Base-by-base conservation (phyloP, 2,888 invertebrate genomes). In the Drosophila pseudotalamancana region DNA sequence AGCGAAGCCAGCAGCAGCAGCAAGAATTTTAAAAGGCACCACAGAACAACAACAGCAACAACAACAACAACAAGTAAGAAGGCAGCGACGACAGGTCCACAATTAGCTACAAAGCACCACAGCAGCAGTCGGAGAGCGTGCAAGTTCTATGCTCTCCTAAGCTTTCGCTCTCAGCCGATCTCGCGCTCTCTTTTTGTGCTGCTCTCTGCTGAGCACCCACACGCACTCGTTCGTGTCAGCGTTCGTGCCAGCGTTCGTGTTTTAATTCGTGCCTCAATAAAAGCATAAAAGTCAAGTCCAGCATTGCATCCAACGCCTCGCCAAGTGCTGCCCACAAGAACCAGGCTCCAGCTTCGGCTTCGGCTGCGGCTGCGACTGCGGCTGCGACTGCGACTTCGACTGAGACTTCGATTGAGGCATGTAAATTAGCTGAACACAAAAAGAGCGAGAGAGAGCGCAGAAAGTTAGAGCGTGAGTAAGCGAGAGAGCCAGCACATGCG, bases 81-180 rank as follows among this genome's bases (percentile, higher is more conserved):
- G 71, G 64, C 77, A 79, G 71, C 86, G 90, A 88, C 89, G 89
- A 89, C 89, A 89, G 90, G 89, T 89, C 89, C 87, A 89, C 89
- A 89, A 89, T 89, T 89, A 90, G 90, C 88, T 72, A 78, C 69
- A 43, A 50, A 60, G 45, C 73, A 66, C 23, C 23, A 35, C 68
- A 59, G 49, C 53, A 32, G 18, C 31, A 40, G 19, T 27, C 32
- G 21, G 46, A 50, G 43, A 48, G 43, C 19, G n/a, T 1, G n/a
- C 8, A 21, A 42, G 9, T 25, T 42, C 16, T 42, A 21, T 8
- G 19, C 29, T 29, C 50, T 40, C 12, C 19, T 12, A 8, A n/a
- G n/a, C 43, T 9, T 9, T 12, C 19, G 23, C 12, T 23, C 39
- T 27, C 14, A 9, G 2, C 8, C 25, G 9, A 11, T 27, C 3